Percentiles rank a stretch among this genome's conserved stretches.
phyloP scores from a whole-genome alignment of 1,140 invertebrate species.

The Bombus ignitus region DNA sequence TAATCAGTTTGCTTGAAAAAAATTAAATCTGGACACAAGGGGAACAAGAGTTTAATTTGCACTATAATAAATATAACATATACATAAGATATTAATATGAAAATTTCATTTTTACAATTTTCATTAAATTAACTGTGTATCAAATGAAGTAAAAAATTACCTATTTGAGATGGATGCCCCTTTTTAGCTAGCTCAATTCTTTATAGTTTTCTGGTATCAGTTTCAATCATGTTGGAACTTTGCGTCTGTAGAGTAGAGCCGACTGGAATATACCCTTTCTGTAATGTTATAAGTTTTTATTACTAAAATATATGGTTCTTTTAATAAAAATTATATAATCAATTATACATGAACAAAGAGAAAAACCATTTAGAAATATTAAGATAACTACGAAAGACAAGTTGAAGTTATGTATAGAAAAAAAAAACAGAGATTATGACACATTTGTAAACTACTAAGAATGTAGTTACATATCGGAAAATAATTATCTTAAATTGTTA shows the following conservation, averaged over 20 bases:
- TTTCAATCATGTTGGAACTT: constrained; percentile 99
- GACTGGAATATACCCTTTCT: constrained; percentile 99
- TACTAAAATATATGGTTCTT: not conserved
- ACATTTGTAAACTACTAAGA: not conserved
- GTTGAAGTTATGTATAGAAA: not conserved
- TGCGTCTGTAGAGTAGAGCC: constrained; percentile 97
- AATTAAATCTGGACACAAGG: not conserved
- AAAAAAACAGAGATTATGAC: not conserved
- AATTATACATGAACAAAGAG: too few relatives aligned
- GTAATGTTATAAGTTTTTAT: constrained; percentile 76
- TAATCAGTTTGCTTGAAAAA: constrained; percentile 64
- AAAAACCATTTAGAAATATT: not conserved
- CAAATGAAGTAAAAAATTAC: constrained; percentile 82
- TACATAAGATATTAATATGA: not conserved
- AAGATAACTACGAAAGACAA: not conserved
- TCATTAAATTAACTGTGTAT: not conserved
- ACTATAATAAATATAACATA: not conserved
- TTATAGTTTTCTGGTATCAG: constrained; percentile 98
- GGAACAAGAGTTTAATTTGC: not conserved
- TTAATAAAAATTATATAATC: not conserved
- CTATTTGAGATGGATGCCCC: constrained; percentile 99
- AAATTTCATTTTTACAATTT: not conserved
- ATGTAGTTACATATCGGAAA: not conserved
- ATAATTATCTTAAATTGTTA: not conserved
- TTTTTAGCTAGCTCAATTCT: constrained; percentile 99